Evolutionary conservation across 2,113 vertebrate genomes (phyloP).

Genomic region (Grallaria varia): DNA sequence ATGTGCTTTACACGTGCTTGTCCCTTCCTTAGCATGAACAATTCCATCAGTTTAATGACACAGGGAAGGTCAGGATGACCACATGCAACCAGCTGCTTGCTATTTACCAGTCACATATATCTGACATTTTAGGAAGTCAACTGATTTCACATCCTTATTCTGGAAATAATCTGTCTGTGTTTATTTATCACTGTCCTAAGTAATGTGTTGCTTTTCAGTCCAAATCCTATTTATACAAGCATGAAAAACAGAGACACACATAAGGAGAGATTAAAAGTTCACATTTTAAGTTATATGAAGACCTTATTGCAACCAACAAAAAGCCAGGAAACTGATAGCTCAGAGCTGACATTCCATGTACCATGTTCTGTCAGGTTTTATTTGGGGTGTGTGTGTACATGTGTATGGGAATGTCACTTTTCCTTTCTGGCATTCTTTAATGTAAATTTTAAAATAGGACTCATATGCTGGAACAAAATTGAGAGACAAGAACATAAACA

Average conservation of each 20-base stretch:
- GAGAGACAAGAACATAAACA: constrained; percentile 13
- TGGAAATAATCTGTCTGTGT: not conserved
- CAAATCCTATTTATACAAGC: not conserved
- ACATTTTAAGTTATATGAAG: not conserved
- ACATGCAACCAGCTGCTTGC: not conserved
- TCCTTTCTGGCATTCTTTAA: not conserved
- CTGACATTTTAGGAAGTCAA: not conserved
- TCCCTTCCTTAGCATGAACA: not conserved
- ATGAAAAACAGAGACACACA: not conserved
- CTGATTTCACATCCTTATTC: not conserved
- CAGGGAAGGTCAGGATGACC: not conserved
- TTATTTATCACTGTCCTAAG: not conserved
- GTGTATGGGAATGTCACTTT: not conserved
- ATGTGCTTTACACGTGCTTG: not conserved
- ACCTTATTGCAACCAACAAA: not conserved
- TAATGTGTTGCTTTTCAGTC: not conserved
- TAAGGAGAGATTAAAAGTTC: not conserved
- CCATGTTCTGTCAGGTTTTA: not conserved
- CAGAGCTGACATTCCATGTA: not conserved
- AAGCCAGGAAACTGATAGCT: not conserved
- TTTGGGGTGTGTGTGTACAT: fast-evolving
- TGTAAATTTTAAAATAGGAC: not conserved
- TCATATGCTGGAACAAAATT: not conserved
- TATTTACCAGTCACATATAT: not conserved
- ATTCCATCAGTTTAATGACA: not conserved